A percentile compares a stretch with the other conserved stretches of the same genome.
Evolutionary conservation across 2,888 invertebrate genomes (phyloP).

Genomic region (Rhagonycha fulva): DNA sequence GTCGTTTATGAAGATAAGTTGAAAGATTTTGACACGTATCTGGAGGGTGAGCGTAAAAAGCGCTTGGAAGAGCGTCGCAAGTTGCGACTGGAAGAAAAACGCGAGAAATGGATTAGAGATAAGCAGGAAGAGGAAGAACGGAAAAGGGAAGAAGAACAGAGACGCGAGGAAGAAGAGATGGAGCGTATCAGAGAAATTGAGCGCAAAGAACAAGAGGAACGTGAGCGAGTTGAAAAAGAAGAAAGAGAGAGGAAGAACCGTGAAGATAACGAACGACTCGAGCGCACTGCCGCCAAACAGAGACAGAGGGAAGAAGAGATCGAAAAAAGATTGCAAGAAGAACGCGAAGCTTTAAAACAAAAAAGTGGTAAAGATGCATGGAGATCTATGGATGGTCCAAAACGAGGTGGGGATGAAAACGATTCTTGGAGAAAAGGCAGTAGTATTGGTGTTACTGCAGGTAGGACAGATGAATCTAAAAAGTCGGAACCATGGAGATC

Average conservation of each 20-base stretch:
- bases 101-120: conserved; percentile 65
- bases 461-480: conserved; percentile 32
- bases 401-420: conserved; percentile 4
- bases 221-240: conserved; percentile 64
- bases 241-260: conserved; percentile 61
- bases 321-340: conserved; percentile 64
- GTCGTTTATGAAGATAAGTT: conserved; percentile 65
- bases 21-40: conserved; percentile 70
- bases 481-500: conserved; percentile 43
- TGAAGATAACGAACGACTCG: conserved; percentile 69
- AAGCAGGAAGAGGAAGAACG: conserved; percentile 73
- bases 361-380: conserved; percentile 17
- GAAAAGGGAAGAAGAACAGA: conserved; percentile 69
- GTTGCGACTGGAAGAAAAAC: conserved; percentile 67
- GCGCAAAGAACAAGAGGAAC: conserved; percentile 59
- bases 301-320: conserved; percentile 76
- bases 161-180: conserved; percentile 61
- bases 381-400: conserved; percentile 15
- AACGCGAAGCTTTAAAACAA: conserved; percentile 45
- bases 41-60: conserved; percentile 68
- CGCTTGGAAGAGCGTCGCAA: conserved; percentile 68
- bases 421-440: conserved; percentile 18
- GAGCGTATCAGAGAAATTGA: conserved; percentile 58
- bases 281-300: conserved; percentile 66
- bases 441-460: not conserved